These are phyloP conservation scores for Nesidiocoris tenuis DNA, from an alignment of 2,888 invertebrate genomes.

Conservation along the genomic window DNA sequence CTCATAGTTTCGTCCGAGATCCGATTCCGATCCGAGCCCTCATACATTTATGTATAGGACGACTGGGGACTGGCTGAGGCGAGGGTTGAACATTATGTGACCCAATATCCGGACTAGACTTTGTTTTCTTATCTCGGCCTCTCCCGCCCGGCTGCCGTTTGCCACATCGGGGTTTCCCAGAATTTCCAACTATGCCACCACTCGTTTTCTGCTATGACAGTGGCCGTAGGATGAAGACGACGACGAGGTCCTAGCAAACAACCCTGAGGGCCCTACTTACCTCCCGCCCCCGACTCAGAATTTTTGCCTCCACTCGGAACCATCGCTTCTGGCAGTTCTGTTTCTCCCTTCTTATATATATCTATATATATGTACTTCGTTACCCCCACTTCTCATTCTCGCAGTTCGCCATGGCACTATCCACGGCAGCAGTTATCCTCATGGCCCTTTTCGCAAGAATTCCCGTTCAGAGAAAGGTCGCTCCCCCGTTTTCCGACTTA, in stretches of 20 bases:
- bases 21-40: neutral
- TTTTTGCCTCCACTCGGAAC: neutral
- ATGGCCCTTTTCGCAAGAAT: too few species aligned
- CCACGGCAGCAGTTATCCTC: too few species aligned
- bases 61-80: neutral
- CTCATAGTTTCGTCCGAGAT: neutral
- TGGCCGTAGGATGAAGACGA: neutral
- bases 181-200: neutral
- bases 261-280: conserved; percentile 22
- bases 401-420: too few species aligned
- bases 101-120: conserved; percentile 6
- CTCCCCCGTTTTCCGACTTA: neutral
- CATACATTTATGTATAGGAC: conserved; percentile 9
- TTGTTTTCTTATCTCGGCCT: neutral
- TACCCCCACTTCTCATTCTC: too few species aligned
- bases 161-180: neutral
- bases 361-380: neutral
- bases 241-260: conserved; percentile 14
- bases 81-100: conserved; percentile 22
- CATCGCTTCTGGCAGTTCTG: neutral
- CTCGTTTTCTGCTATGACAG: neutral
- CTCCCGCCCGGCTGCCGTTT: neutral
- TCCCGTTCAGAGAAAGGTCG: neutral
- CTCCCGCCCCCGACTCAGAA: neutral
- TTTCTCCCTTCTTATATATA: neutral